These are phyloP conservation scores for Drosophila serrata DNA, from an alignment of 1,140 invertebrate genomes.

Conservation along the genomic window DNA sequence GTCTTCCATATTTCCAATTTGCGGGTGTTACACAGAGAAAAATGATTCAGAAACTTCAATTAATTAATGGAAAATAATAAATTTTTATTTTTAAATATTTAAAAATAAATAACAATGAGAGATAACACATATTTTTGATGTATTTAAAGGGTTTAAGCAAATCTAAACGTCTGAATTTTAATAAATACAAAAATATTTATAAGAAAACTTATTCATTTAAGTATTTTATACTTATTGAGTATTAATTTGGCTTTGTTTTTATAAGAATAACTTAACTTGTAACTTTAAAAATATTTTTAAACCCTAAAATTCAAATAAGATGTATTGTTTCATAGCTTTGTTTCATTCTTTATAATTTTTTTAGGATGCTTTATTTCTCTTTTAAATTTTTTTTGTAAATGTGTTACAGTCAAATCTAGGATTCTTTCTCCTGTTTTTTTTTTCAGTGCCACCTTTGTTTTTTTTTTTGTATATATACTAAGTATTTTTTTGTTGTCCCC, in stretches of 20 bases:
- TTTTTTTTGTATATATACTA: not conserved
- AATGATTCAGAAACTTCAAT: not conserved
- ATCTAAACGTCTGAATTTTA: too few species aligned
- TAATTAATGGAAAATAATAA: not conserved
- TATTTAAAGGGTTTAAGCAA: not conserved
- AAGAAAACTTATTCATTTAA: not conserved
- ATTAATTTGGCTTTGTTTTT: too few species aligned
- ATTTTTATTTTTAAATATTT: too few species aligned
- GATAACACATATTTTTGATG: not conserved
- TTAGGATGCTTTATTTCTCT: not conserved
- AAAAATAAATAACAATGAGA: not conserved
- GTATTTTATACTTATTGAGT: too few species aligned
- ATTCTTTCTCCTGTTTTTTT: not conserved
- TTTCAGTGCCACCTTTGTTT: not conserved
- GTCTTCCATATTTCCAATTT: constrained; percentile 51
- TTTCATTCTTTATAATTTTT: not conserved
- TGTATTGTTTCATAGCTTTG: too few species aligned
- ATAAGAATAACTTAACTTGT: too few species aligned
- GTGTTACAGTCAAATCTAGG: not conserved
- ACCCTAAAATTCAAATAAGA: too few species aligned
- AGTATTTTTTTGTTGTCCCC: constrained; percentile 5
- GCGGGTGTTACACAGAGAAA: constrained; percentile 9
- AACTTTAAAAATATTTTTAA: too few species aligned
- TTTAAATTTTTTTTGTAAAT: not conserved
- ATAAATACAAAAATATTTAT: not conserved